These are phyloP conservation scores for Cossypha heuglini DNA, from an alignment of 2,797 vertebrate genomes.

Conservation along the genomic window DNA sequence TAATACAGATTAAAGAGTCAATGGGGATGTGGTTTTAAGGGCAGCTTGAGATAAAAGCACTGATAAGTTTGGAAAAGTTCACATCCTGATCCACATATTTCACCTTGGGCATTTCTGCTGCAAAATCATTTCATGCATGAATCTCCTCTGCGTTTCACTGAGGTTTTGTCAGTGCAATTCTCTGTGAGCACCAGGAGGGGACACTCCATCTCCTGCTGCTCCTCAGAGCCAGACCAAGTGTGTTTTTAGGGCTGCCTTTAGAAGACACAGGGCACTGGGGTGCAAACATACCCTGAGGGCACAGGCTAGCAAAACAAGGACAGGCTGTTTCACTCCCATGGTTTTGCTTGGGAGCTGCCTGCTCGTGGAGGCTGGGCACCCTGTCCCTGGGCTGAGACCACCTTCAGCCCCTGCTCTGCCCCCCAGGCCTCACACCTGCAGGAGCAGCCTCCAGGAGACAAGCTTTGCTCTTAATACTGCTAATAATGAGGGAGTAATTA, in stretches of 20 bases:
- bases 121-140: background rate
- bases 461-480: background rate
- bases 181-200: constrained; percentile 11
- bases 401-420: background rate
- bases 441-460: background rate
- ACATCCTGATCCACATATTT: background rate
- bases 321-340: rapidly evolving
- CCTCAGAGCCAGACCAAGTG: background rate
- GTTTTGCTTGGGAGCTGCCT: background rate
- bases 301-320: background rate
- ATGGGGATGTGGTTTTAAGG: background rate
- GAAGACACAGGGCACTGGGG: background rate
- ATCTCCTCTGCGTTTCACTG: background rate
- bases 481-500: background rate
- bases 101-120: background rate
- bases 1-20: background rate
- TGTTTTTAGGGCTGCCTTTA: background rate
- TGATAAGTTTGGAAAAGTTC: background rate
- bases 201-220: background rate
- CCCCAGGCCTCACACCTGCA: rapidly evolving
- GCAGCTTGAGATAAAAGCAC: background rate
- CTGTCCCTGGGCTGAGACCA: rapidly evolving
- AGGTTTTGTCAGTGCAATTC: background rate
- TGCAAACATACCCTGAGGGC: background rate
- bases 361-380: rapidly evolving